Percentiles rank a stretch among this genome's conserved stretches.
These are phyloP conservation scores for Poeciliopsis presidionis DNA, from an alignment of 2,797 vertebrate genomes.

Conservation along the genomic window DNA sequence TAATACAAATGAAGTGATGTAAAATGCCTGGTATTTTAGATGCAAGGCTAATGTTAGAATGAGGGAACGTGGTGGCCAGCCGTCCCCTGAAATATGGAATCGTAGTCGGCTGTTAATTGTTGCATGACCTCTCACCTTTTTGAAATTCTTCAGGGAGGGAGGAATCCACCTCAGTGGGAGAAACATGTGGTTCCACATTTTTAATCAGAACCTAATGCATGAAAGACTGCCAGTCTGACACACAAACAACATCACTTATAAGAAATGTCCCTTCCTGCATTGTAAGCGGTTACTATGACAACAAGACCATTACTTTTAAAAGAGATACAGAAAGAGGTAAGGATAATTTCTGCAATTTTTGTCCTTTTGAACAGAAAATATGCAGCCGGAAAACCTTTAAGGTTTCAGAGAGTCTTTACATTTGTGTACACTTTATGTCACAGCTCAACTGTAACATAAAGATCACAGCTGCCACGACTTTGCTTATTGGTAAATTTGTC, in stretches of 20 bases:
- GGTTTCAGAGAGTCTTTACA: neutral
- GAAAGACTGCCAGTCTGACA: neutral
- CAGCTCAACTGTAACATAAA: neutral
- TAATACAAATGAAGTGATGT: too few species aligned
- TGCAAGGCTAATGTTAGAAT: too few species aligned
- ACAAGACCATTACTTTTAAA: neutral
- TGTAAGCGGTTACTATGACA: neutral
- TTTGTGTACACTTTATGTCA: too few species aligned
- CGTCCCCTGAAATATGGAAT: too few species aligned
- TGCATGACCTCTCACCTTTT: too few species aligned
- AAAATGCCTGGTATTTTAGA: too few species aligned
- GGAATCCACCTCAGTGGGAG: too few species aligned
- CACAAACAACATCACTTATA: neutral
- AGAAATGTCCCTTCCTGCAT: neutral
- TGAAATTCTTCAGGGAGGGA: too few species aligned
- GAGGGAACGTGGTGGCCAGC: too few species aligned
- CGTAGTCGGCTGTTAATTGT: too few species aligned
- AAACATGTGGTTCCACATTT: too few species aligned
- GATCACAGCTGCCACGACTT: neutral
- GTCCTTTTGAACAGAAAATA: neutral
- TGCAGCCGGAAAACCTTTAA: neutral
- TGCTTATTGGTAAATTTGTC: neutral
- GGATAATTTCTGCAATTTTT: neutral
- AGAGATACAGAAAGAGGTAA: neutral
- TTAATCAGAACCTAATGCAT: neutral